phyloP scores from a whole-genome alignment of 2,113 vertebrate genomes.

The Pampusana beccarii region DNA sequence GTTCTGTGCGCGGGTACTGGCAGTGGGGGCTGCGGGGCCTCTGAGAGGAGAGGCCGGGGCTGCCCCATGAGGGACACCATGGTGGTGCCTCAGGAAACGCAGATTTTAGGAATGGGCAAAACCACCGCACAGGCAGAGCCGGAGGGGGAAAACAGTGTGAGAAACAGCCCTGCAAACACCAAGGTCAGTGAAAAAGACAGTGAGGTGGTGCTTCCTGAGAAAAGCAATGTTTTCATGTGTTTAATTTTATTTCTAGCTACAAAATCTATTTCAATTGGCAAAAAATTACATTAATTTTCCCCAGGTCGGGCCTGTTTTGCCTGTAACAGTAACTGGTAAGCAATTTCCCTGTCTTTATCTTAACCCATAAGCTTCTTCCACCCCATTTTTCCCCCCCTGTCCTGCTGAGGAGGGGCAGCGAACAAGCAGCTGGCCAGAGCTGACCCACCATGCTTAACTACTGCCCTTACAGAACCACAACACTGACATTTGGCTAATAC shows the following conservation, averaged over 20 bases:
- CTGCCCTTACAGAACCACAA: neutral
- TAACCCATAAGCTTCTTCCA: neutral
- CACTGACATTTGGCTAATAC: neutral
- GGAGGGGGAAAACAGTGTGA: neutral
- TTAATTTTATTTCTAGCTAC: neutral
- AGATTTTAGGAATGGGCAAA: neutral
- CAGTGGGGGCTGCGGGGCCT: neutral
- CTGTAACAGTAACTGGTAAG: no score
- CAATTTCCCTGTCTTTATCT: no score
- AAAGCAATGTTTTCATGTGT: neutral
- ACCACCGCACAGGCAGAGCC: neutral
- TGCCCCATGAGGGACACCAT: accelerated
- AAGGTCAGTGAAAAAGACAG: neutral
- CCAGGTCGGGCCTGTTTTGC: no score
- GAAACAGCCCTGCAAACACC: neutral
- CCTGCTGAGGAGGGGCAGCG: neutral
- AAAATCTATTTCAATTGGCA: neutral
- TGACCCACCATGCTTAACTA: neutral
- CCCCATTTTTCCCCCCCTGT: neutral
- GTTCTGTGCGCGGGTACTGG: accelerated
- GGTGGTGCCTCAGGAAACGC: neutral
- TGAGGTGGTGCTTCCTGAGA: neutral
- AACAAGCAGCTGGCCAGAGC: neutral
- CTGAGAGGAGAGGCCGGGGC: neutral
- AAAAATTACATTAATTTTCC: neutral